phyloP scores from a whole-genome alignment of 2,113 vertebrate species.

The Passer montanus region DNA sequence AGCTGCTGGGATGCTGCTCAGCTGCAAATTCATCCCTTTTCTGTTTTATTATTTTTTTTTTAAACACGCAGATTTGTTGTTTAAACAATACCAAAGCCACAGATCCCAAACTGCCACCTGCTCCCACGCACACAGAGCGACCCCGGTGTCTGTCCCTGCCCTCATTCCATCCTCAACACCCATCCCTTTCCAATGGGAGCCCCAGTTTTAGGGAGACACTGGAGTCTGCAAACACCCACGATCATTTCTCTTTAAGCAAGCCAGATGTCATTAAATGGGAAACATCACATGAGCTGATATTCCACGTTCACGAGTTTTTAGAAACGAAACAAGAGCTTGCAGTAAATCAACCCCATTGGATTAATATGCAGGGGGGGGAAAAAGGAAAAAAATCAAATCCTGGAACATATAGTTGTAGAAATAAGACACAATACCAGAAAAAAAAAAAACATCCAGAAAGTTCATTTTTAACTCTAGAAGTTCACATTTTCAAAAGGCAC shows the following conservation, averaged over 20 bases:
- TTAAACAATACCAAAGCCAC: background rate
- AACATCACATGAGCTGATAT: accelerated
- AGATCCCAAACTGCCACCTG: background rate
- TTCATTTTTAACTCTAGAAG: background rate
- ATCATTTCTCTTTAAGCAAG: background rate
- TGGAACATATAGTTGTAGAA: background rate
- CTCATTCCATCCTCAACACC: background rate
- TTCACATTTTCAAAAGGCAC: background rate
- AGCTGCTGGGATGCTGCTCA: background rate
- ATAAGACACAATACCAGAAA: background rate
- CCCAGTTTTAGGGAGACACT: background rate
- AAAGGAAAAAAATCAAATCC: background rate
- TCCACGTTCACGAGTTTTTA: background rate
- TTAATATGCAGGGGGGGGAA: accelerated
- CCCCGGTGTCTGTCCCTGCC: accelerated
- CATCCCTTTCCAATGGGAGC: background rate
- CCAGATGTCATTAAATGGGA: background rate
- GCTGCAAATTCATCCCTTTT: background rate
- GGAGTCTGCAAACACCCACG: background rate
- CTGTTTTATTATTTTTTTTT: background rate
- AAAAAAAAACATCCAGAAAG: background rate
- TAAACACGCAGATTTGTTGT: background rate
- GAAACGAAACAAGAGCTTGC: background rate
- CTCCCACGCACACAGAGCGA: accelerated
- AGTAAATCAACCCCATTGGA: background rate